Base-by-base conservation (phyloP, 2,888 invertebrate genomes). In the Morpho deidamia region DNA sequence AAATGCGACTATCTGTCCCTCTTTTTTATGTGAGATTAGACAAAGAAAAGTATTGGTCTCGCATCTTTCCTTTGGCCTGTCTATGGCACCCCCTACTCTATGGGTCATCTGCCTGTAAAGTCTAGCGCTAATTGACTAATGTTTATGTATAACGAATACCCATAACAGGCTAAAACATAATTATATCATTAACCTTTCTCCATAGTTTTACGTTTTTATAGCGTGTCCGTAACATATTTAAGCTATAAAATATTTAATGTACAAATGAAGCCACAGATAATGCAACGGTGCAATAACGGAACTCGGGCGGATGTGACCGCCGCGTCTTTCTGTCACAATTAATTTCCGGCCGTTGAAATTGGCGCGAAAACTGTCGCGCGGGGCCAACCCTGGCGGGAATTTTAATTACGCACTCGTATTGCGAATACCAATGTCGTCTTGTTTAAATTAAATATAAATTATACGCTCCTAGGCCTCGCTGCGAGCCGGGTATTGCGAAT, bases 401-500 rank as follows among this genome's bases (percentile, higher is more conserved):
- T 88, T 88, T 88, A 88, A 88, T 89, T 89, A 89, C 89, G 89
- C 87, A 86, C 84, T 84, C 88, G 88, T 84, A 86, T 84, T 83
- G 81, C 86, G 88, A 88, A 88, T 88, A 87, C 87, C 88, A 85
- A 88, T 88, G 88, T 88, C 87, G 87, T 88, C 88, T 88, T 88
- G 87, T 87, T 88, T 88, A 88, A 88, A 88, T 88, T 88, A 88
- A 88, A 87, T 88, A 88, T 89, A 89, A 89, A 89, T 89, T 89
- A 89, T 88, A 85, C 84, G 78, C 83, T 83, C 79, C 85, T 83
- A 83, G 84, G 83, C 81, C 82, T 81, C 77, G 77, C 76, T 78
- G 83, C 78, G 76, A 73, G 78, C 76, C 77, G 74, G 81, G 78
- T 83, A 80, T 81, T 83, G 81, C 81, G 77, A 81, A 81, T 75